Base-by-base conservation (phyloP, 2,888 invertebrate species). In the Mimachlamys varia region DNA sequence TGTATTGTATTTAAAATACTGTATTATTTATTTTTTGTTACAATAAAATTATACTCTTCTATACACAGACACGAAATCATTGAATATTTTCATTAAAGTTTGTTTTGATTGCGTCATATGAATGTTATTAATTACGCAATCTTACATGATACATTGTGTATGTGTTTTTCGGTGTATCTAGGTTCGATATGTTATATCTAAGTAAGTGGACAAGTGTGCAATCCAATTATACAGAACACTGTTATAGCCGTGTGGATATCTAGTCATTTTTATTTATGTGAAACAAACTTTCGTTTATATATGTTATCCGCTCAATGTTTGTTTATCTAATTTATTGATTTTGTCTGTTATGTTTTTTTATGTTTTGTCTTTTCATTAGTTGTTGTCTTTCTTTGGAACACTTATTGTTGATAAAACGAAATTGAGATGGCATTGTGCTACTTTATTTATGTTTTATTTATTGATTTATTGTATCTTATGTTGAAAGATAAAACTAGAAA, bases 271-370 rank as follows among this genome's bases (percentile, higher is more conserved):
- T 44, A 27, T 76, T 76, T 22, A 76, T 76, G 76, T 76, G 33
- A 76, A 33, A 27, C 4, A 27, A 76, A 33, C 76, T 33, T 3
- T 76, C 33, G 62, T 62, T 62, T 62, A 62, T 76, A 33, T 33
- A 12, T 76, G 27, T 76, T 76, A 76, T 33, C 76, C 10, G 76
- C 76, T 76, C 76, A 76, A 76, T 76, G 33, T 76, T 76, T 76
- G 27, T 12, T 33, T 44, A 44, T 44, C 7, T 44, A 44, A 44
- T 44, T 76, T 12, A 76, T 76, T 76, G 12, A 76, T 33, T 33
- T 33, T 76, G 13, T 76, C 27, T 76, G 76, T 76, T 76, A 76
- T 33, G 7, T 76, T 76, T 76, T 76, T 27, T 76, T 76, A 76
- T 33, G 7, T 76, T 76, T 76, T 76, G 76, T 76, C 27, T 58